These are phyloP conservation scores for Clitarchus hookeri DNA, from an alignment of 2,888 invertebrate genomes.

Conservation along the genomic window DNA sequence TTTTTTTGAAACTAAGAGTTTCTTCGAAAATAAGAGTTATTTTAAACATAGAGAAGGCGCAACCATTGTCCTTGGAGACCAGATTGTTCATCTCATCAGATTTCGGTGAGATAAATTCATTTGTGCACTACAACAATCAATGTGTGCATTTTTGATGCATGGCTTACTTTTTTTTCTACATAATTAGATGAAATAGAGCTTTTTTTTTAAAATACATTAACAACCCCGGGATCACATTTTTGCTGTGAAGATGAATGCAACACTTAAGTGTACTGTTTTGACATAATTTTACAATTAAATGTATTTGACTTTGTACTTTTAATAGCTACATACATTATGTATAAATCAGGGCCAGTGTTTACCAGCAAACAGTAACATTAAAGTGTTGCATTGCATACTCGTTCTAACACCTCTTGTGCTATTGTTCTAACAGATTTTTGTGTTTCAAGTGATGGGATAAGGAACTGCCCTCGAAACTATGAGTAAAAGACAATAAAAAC, in stretches of 20 bases:
- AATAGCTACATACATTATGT: no score
- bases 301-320: neutral
- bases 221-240: neutral
- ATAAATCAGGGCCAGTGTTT: no score
- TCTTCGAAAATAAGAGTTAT: neutral
- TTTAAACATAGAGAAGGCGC: neutral
- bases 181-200: neutral
- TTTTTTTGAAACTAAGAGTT: neutral
- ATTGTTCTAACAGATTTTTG: conserved; percentile 3
- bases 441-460: conserved; percentile 68
- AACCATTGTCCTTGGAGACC: neutral
- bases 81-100: conserved; percentile 12
- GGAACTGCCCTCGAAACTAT: conserved; percentile 68
- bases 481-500: conserved; percentile 26
- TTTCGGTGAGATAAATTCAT: conserved; percentile 12
- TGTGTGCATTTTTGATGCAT: conserved; percentile 25
- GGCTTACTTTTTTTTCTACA: conserved; percentile 16
- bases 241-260: neutral
- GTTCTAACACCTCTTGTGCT: neutral
- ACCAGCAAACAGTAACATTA: neutral
- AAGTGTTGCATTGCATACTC: conserved; percentile 15
- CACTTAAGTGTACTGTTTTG: neutral
- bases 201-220: neutral
- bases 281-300: neutral
- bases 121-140: neutral